Conservation (phyloP, 2,113 vertebrate genomes). For the Cololabis saira region DNA sequence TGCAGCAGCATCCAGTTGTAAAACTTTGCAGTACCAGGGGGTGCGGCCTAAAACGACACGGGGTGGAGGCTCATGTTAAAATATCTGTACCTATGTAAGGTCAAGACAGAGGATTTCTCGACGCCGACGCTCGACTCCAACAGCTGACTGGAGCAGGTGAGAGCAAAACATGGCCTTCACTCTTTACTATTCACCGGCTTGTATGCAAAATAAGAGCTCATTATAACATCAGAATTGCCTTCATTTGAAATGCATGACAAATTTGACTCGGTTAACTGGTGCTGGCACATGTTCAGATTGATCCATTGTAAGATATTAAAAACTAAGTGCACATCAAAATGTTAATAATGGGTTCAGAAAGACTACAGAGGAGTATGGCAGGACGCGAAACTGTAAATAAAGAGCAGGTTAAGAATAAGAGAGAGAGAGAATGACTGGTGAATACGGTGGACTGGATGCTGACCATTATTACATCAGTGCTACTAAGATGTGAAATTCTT, state of each 20-base stretch:
- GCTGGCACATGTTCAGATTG: conserved; percentile 38
- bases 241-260: conserved; percentile 61
- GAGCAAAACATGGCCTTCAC: conserved; percentile 19
- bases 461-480: not conserved
- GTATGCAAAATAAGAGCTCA: conserved; percentile 28
- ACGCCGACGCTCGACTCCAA: too few relatives aligned
- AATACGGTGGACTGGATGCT: not conserved
- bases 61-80: conserved; percentile 25
- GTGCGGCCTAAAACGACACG: conserved; percentile 20
- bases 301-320: conserved; percentile 52
- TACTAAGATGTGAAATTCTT: not conserved
- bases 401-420: not conserved
- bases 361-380: conserved; percentile 21
- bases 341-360: conserved; percentile 40
- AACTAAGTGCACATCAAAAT: conserved; percentile 49
- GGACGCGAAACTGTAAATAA: conserved; percentile 24
- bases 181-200: conserved; percentile 8
- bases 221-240: conserved; percentile 49
- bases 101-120: conserved; percentile 15
- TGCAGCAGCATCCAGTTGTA: conserved; percentile 20
- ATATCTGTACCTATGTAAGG: not conserved
- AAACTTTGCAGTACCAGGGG: conserved; percentile 2
- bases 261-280: conserved; percentile 64
- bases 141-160: conserved; percentile 56
- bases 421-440: not conserved